Base-by-base conservation (phyloP, 2,113 vertebrate genomes). In the Pelodiscus sinensis region DNA sequence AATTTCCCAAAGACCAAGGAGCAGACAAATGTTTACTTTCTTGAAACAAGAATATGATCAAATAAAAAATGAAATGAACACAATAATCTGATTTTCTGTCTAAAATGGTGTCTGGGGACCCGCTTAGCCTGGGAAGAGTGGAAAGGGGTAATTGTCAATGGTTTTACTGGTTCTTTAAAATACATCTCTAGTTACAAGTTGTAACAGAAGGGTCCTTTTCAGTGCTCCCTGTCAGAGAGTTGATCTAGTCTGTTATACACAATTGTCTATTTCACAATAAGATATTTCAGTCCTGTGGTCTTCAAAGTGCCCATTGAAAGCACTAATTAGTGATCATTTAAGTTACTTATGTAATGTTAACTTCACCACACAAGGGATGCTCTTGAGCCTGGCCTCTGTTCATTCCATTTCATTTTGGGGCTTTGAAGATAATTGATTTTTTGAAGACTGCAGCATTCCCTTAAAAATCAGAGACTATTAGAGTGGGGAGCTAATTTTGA, bases 371-470 rank as follows among this genome's bases (percentile, higher is more conserved):
- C 96, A 96, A 95, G 96, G 92, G 96, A 94, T 96, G 96, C 96
- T 97, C 97, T 97, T 97, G 97, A 97, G 96, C 95, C 97, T 97
- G 96, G 97, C 96, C 96, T 94, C 96, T 97, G 96, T 90, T 97
- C 97, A 96, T 95, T 97, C 95, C 87, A 95, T 96, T 97, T 96
- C 88, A 96, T 96, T 94, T 96, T 86, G 89, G 52, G 79, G 94
- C 96, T 97, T 97, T 97, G 97, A 97, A 97, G 96, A 97, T 89
- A 94, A 97, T 96, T 95, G 96, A 93, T 94, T 97, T 71, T 96
- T 96, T 96, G 90, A 97, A 98, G 96, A 88, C 93, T 94, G 84
- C 95, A 92, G 96, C 60, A 83, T 97, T 88, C 86, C 80, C 95
- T 96, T 91, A 97, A 97, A 90, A 96, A 94, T 93, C 89, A 84